Evolutionary conservation across 2,888 invertebrate genomes (phyloP), one percentile per base, ranked within the genome.

Genomic region (Flabesymbios commensalis): DNA sequence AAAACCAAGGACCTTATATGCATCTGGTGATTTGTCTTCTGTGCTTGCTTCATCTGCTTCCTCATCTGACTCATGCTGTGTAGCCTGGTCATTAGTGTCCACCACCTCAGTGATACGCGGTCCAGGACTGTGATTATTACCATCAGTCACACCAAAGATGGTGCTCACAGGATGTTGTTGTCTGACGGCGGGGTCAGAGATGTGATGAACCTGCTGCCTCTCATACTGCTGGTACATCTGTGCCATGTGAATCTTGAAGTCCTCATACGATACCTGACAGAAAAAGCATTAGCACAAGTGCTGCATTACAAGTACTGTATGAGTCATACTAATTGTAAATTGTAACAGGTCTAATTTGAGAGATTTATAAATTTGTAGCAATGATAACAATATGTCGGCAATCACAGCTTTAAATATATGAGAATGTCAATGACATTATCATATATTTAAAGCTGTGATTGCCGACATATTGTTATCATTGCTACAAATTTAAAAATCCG

Each of bases 231-330:
- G 74, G 71, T 82, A 81, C 93, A 96, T 94, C 85, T 95, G 94
- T 33, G 95, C 93, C 84, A 97, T 96, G 83, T 97, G 96, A 4
- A 95, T 87, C 78, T 94, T 94, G 84, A 97, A 98, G 83, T 98
- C 97, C 85, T 98, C 97, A 82, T 96, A 96, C 0, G 97, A 95
- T 7, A 98, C 93, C 93, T 93, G 77, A 14, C n/a, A n/a, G n/a
- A n/a, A n/a, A n/a, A n/a, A n/a, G n/a, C n/a, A n/a, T n/a, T n/a
- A n/a, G n/a, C n/a, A n/a, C n/a, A n/a, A n/a, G n/a, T n/a, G n/a
- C n/a, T n/a, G n/a, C n/a, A n/a, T n/a, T n/a, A n/a, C n/a, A n/a
- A n/a, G n/a, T n/a, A n/a, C n/a, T n/a, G n/a, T n/a, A n/a, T n/a
- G n/a, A n/a, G n/a, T n/a, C n/a, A n/a, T n/a, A n/a, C n/a, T n/a